Evolutionary conservation across 2,113 vertebrate genomes (phyloP).

Genomic region (Corvus cornix): DNA sequence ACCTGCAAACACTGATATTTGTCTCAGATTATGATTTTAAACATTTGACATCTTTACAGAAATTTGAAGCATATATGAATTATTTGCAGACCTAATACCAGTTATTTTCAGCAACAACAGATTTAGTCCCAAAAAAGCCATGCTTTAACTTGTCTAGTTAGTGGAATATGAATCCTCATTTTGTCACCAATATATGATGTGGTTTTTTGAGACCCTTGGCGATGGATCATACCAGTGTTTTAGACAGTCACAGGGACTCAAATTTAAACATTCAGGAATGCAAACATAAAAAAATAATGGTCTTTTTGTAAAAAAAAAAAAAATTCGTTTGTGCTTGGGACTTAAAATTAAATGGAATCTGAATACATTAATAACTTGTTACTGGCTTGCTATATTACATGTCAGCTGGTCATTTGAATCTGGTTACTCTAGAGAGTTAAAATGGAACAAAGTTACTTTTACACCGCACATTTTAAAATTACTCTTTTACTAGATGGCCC

Average conservation of each 20-base stretch:
- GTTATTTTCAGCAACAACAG: neutral
- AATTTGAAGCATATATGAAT: neutral
- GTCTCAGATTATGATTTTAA: neutral
- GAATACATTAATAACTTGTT: neutral
- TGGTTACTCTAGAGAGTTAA: neutral
- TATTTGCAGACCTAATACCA: neutral
- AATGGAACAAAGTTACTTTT: neutral
- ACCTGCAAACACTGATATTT: neutral
- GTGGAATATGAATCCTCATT: neutral
- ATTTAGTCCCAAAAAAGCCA: neutral
- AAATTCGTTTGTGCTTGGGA: neutral
- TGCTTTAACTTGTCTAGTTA: neutral
- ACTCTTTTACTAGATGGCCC: neutral
- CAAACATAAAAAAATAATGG: neutral
- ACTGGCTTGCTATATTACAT: neutral
- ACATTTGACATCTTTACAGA: neutral
- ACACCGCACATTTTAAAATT: neutral
- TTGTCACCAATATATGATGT: neutral
- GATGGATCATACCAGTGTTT: neutral
- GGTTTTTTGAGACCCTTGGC: neutral
- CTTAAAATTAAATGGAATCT: neutral
- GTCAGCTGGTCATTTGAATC: neutral
- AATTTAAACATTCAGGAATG: neutral
- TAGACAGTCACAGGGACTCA: neutral
- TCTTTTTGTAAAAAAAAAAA: neutral